These are phyloP conservation scores for Arbacia lixula DNA, from an alignment of 53 echinoderm and acorn worm species.

Conservation along the genomic window DNA sequence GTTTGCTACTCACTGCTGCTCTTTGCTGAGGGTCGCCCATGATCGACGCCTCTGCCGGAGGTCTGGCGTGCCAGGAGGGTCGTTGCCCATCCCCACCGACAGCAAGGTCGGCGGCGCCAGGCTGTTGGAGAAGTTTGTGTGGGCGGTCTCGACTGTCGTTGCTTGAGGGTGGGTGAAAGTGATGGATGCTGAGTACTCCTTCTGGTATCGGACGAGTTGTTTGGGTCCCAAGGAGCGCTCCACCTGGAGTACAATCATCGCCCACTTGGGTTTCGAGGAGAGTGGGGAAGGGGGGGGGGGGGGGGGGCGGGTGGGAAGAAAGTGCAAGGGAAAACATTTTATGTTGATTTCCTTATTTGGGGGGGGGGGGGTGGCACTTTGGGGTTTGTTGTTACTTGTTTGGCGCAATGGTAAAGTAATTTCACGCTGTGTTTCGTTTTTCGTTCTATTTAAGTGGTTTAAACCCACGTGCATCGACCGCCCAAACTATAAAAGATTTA, in stretches of 20 bases:
- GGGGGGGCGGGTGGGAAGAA: too few relatives aligned
- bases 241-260: conserved; percentile 45
- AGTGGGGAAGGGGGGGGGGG: too few relatives aligned
- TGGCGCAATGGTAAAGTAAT: not conserved
- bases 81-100: not conserved
- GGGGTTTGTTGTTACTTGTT: not conserved
- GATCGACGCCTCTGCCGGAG: conserved; percentile 30
- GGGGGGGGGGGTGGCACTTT: too few relatives aligned
- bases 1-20: conserved; percentile 15
- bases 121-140: conserved; percentile 48
- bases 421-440: too few relatives aligned
- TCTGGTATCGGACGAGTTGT: conserved; percentile 34
- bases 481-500: too few relatives aligned
- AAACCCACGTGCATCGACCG: too few relatives aligned
- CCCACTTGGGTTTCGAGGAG: too few relatives aligned
- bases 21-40: conserved; percentile 16
- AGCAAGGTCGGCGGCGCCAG: conserved; percentile 27
- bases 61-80: not conserved
- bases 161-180: conserved; percentile 47
- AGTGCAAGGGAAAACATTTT: too few relatives aligned
- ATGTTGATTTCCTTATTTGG: too few relatives aligned
- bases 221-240: conserved; percentile 31
- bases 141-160: not conserved
- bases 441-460: too few relatives aligned
- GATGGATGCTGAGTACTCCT: conserved; percentile 45